Conservation (phyloP, 2,797 vertebrate species). For the Craterocephalus amniculus region DNA sequence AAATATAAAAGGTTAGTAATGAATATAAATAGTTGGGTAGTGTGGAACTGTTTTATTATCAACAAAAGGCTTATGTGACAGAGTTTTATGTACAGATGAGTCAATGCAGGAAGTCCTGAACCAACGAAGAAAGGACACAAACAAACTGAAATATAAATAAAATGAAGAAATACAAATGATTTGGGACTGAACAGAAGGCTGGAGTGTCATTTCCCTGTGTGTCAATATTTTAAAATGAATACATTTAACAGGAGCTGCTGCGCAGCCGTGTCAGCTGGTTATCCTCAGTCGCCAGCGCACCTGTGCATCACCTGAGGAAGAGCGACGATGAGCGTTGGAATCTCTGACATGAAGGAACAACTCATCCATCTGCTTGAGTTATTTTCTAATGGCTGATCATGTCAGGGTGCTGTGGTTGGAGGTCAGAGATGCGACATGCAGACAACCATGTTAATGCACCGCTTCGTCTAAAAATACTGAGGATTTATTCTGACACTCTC, state of each 20-base stretch:
- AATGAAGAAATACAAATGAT: not conserved
- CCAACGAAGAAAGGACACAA: constrained; percentile 3
- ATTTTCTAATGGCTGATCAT: not conserved
- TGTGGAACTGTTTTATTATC: constrained; percentile 23
- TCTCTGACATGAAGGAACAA: not conserved
- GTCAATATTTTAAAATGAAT: constrained; percentile 2
- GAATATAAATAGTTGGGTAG: constrained; percentile 24
- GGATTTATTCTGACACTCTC: not conserved
- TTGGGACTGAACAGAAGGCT: constrained; percentile 17
- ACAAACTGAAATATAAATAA: constrained; percentile 14
- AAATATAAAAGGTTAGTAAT: not conserved
- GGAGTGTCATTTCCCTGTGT: constrained; percentile 19
- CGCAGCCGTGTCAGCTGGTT: constrained; percentile 1
- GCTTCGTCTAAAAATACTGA: not conserved
- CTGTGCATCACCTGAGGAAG: not conserved
- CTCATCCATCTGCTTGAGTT: not conserved
- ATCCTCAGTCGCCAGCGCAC: not conserved
- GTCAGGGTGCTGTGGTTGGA: not conserved
- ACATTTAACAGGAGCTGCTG: not conserved
- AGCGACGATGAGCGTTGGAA: not conserved
- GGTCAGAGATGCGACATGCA: not conserved
- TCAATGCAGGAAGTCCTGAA: constrained; percentile 18
- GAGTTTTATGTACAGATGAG: constrained; percentile 24
- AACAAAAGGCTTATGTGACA: constrained; percentile 22
- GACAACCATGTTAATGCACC: constrained; percentile 13